Conservation (phyloP, 2,113 vertebrate genomes). For the Xerus inauris region DNA sequence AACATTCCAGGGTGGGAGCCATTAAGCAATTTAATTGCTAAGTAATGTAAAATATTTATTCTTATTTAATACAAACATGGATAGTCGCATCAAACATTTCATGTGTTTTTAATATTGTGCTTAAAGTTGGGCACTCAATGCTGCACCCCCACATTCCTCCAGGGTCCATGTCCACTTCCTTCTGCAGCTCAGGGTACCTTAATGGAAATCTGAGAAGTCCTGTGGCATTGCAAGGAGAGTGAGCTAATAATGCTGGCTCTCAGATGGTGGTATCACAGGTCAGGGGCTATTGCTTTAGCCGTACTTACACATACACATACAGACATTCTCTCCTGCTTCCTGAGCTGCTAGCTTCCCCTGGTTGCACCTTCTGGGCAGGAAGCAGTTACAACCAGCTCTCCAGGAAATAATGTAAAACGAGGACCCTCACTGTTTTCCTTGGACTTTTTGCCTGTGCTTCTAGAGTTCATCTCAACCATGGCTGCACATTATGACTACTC, state of each 20-base stretch:
- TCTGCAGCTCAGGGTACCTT: background rate
- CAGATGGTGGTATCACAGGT: background rate
- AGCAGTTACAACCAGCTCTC: background rate
- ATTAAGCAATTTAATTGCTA: slow-evolving; percentile 8
- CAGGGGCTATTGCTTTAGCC: background rate
- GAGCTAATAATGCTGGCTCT: background rate
- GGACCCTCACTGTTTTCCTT: background rate
- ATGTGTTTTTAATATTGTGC: background rate
- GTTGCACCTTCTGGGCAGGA: background rate
- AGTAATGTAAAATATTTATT: background rate
- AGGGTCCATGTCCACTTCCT: background rate
- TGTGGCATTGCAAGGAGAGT: background rate
- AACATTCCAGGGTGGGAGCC: background rate
- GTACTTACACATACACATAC: no score
- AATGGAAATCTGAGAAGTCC: background rate
- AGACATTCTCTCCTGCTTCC: background rate
- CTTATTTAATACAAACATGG: background rate
- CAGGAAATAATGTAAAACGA: background rate
- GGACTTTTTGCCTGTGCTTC: background rate
- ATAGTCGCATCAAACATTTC: background rate
- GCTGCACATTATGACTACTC: background rate
- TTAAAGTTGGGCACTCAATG: background rate
- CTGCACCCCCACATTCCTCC: background rate
- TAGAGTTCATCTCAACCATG: background rate
- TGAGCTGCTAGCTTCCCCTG: background rate